These are phyloP conservation scores for Eidolon helvum DNA, from an alignment of 2,113 vertebrate genomes.

Conservation along the genomic window DNA sequence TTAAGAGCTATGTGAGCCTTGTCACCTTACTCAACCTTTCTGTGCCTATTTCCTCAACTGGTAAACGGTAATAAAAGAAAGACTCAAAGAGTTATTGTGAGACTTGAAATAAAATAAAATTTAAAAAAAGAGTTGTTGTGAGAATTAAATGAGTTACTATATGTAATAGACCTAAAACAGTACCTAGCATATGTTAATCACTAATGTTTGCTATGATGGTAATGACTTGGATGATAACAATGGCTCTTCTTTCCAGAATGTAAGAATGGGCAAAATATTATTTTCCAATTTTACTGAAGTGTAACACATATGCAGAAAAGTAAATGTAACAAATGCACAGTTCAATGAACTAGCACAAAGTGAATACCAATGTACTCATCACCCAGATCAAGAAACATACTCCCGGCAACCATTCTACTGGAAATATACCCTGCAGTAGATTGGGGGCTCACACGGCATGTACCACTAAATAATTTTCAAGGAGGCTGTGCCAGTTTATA, in stretches of 20 bases:
- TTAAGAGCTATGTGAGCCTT: not conserved
- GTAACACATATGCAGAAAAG: not conserved
- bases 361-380: not conserved
- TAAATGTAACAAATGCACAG: not conserved
- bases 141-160: not conserved
- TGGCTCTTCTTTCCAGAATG: not conserved
- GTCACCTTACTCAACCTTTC: not conserved
- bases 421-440: not conserved
- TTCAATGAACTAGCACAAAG: not conserved
- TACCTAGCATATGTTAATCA: not conserved
- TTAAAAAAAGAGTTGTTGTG: not conserved
- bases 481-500: not conserved
- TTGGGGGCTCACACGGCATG: not conserved
- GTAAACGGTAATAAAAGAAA: not conserved
- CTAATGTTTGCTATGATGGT: not conserved
- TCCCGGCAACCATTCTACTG: not conserved
- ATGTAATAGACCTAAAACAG: not conserved
- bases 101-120: no score
- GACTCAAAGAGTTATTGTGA: not conserved
- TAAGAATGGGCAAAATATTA: not conserved
- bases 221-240: not conserved
- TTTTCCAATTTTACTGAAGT: not conserved
- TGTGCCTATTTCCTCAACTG: not conserved
- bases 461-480: not conserved
- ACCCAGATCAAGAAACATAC: not conserved